Evolutionary conservation across 1,140 invertebrate species (phyloP), one percentile per base, ranked within the genome.

Genomic region (Orussus abietinus): DNA sequence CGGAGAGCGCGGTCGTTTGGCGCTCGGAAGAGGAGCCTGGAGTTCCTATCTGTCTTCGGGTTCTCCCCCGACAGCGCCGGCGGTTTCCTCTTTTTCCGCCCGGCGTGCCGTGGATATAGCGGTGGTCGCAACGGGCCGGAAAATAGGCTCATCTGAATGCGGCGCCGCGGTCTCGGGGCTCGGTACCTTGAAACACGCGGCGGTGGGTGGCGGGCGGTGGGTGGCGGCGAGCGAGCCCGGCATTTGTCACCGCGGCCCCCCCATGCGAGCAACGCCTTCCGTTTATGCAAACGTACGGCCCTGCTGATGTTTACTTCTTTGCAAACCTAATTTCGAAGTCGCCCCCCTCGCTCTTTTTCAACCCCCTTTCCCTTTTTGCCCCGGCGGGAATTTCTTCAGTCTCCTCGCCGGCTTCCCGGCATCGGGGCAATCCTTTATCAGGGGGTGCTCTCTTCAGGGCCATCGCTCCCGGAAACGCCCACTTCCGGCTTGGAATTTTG

Each of bases 291-390:
- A 66, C 66, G 53, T 57, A 66, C 52, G 62, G 58, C 51, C 51
- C 51, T 45, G 57, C 51, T 64, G 63, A 69, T 69, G 64, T 67
- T 66, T 67, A 67, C 65, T 61, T 66, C 59, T 70, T 67, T 66
- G 64, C 63, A 67, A 70, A 70, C 62, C 64, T 67, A 69, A 70
- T 45, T 45, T 38, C 26, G 3, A 17, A 32, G 3, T 35, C 20
- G n/a, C n/a, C n/a, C n/a, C n/a, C n/a, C 12, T 38, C 10, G 5
- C 36, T 7, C 33, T 9, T 12, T 65, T 65, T 64, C 51, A 54
- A 58, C 52, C 62, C 51, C 51, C 55, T n/a, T n/a, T n/a, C n/a
- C n/a, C n/a, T n/a, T n/a, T n/a, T n/a, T n/a, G n/a, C n/a, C 51
- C 45, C 40, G 51, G 39, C 46, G 51, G 52, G 50, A 62, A 57